A percentile compares a stretch with the other conserved stretches of the same genome.
These are phyloP conservation scores for Alligator mississippiensis DNA, from an alignment of 2,113 vertebrate species.

Conservation along the genomic window DNA sequence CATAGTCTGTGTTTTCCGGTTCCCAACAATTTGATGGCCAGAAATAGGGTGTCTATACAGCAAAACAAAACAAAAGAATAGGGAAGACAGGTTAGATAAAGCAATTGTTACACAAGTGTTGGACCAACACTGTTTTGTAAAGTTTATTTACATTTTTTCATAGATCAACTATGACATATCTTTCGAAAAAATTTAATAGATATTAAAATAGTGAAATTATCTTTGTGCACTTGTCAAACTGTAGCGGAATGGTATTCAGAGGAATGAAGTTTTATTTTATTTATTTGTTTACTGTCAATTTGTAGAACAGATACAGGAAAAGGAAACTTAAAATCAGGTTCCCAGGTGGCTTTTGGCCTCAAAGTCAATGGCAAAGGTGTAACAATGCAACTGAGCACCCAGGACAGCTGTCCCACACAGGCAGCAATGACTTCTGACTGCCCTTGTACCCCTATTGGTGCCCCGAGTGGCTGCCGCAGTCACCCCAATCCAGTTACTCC, in stretches of 20 bases:
- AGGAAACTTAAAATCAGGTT: too few relatives aligned
- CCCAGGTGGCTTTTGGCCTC: too few relatives aligned
- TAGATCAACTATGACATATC: not conserved
- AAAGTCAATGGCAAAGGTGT: too few relatives aligned
- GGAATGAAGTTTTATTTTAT: not conserved
- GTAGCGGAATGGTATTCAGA: not conserved
- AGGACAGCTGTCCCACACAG: too few relatives aligned
- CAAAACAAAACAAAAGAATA: conserved; percentile 53
- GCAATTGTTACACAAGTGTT: conserved; percentile 2
- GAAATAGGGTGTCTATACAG: conserved; percentile 94
- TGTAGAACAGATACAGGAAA: not conserved
- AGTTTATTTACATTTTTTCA: not conserved
- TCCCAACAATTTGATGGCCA: conserved; percentile 99
- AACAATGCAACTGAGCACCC: too few relatives aligned
- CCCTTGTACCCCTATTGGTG: too few relatives aligned
- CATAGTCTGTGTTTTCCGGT: conserved; percentile 98
- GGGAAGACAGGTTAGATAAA: conserved; percentile 66
- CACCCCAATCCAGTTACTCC: too few relatives aligned
- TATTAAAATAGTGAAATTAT: conserved; percentile 14
- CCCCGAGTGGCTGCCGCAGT: too few relatives aligned
- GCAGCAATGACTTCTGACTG: too few relatives aligned
- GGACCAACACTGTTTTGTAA: not conserved
- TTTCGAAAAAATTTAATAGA: not conserved
- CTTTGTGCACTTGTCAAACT: not conserved
- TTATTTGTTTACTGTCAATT: not conserved